Evolutionary conservation across 2,888 invertebrate genomes (phyloP), one percentile per base, ranked within the genome.

Genomic region (Periphyllus acericola): DNA sequence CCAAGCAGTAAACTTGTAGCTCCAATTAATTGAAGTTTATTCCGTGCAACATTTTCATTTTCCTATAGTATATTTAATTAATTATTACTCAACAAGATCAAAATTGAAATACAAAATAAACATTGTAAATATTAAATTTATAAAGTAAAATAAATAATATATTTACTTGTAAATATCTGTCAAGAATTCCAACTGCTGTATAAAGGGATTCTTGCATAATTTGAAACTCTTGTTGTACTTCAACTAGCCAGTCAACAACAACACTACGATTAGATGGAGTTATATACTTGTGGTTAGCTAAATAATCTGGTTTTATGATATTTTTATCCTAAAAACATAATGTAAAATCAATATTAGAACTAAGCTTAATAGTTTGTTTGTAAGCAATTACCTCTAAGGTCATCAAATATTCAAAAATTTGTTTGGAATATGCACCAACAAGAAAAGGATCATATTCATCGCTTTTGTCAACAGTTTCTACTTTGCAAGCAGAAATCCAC

Each of bases 161-260:
- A 34, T 68, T 89, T 90, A 95, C 95, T 94, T 96, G 95, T 90
- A 99, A 93, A 92, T 96, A 98, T 91, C 97, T 93, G 92, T 99
- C 99, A 90, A 98, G 93, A 32, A 98, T 95, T 90, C 96, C 95
- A 85, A 98, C 94, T 87, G 97, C 95, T 91, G 98, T 92, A 91
- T 97, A 97, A 89, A 98, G 94, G 17, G 98, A 98, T 92, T 99
- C 99, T 86, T 96, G 94, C 32, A 95, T 92, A 85, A 98, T 93
- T 89, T 95, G 95, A 92, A 98, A 99, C 91, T 97, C 96, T 82
- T 94, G 92, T 90, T 98, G 97, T 17, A 99, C 97, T 91, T 98
- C 97, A 29, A 97, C 95, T 84, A 99, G 93, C 99, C 99, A 99
- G 91, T 99, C 97, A 89, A 99, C 93, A 29, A 99, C 93, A 80